Evolutionary conservation across 1,140 invertebrate genomes (phyloP), one percentile per base, ranked within the genome.

Genomic region (Gyrodactylus bullatarudis): DNA sequence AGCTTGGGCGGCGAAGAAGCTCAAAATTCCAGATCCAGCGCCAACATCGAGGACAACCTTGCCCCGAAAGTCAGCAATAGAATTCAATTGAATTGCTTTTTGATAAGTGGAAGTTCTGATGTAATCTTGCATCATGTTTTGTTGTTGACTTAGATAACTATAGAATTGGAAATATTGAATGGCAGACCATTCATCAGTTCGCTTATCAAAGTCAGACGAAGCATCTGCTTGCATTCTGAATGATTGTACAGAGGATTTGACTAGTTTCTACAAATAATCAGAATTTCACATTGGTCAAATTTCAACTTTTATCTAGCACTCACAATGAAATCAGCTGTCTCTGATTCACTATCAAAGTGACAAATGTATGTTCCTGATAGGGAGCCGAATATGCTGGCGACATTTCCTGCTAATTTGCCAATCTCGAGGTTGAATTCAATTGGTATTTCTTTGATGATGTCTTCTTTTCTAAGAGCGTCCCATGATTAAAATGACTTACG

Each of bases 91-190:
- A 80, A 99, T 95, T 70, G 94, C 92, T 77, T 89, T 85, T 80
- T 98, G 93, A 82, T 99, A 99, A 71, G 94, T 97, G 77, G 90
- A 91, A 24, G 94, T 99, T 76, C 94, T 84, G 70, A 98, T 90
- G 79, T 94, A 98, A 81, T 98, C 94, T 83, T 85, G 84, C 88
- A 98, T 91, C 94, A 99, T 98, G 78, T 99, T 99, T 82, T 99
- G 94, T 81, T 99, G 94, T 80, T 99, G 94, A 70, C 91, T 95
- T 73, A 99, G 82, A 82, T 95, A 97, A 73, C 93, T 91, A 82
- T 98, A 97, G 82, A 97, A 97, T 84, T 97, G 86, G 78, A 91
- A 80, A 73, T 73, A 73, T 73, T 73, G 72, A 1, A 26, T 26
- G 1, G 72, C 34, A 34, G 72, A 73, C 21, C 21, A 23, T 26